Percentiles rank a stretch among this genome's conserved stretches.
Conservation (phyloP, 2,797 vertebrate genomes). For the Aythya fuligula region DNA sequence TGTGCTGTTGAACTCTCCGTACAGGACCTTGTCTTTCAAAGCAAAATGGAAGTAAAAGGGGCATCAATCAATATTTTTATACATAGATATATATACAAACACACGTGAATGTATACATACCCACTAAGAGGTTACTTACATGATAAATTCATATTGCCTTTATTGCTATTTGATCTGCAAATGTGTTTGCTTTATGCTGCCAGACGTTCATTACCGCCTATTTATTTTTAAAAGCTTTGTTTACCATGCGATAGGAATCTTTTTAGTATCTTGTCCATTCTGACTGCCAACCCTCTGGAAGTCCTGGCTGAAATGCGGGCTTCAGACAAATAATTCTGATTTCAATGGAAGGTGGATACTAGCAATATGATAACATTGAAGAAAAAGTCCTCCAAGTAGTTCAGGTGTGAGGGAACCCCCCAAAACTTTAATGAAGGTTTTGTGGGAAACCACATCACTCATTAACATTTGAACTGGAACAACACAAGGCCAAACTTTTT, state of each 20-base stretch:
- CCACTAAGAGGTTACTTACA: background rate
- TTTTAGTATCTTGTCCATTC: background rate
- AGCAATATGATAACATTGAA: background rate
- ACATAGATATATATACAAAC: background rate
- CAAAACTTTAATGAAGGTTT: background rate
- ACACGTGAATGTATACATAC: background rate
- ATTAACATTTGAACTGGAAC: background rate
- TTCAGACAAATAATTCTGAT: background rate
- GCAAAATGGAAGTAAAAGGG: background rate
- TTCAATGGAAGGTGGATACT: background rate
- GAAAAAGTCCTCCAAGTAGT: background rate
- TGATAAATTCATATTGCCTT: background rate
- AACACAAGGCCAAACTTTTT: background rate
- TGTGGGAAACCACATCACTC: constrained; percentile 2
- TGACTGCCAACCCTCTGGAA: background rate
- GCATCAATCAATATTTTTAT: background rate
- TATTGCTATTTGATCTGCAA: background rate
- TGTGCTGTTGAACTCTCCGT: background rate
- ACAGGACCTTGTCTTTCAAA: background rate
- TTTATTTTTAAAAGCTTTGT: background rate
- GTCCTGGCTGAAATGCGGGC: background rate
- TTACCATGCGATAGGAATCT: background rate
- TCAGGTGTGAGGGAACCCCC: background rate
- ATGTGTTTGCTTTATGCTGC: background rate
- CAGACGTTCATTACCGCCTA: background rate